Evolutionary conservation across 1,140 invertebrate species (phyloP).

Genomic region (Drosophila tani): DNA sequence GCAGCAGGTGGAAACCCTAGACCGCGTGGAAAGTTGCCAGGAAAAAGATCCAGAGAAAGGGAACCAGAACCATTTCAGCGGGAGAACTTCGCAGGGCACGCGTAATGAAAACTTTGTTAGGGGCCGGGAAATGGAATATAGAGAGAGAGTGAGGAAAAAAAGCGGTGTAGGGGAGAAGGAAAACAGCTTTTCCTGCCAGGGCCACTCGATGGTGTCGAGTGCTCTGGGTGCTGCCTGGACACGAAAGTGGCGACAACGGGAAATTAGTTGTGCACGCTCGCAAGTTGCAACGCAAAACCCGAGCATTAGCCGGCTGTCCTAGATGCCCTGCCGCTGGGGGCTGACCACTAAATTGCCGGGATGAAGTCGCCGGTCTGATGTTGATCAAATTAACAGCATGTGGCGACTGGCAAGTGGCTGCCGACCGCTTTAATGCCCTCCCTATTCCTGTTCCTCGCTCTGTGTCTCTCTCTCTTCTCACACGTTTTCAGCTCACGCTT

Average conservation of each 20-base stretch:
- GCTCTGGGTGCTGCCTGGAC: slow-evolving; percentile 24
- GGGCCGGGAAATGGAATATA: slow-evolving; percentile 33
- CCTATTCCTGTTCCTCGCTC: background rate
- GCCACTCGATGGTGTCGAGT: slow-evolving; percentile 63
- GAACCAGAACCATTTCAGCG: slow-evolving; percentile 18
- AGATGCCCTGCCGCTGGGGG: slow-evolving; percentile 45
- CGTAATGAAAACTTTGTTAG: slow-evolving; percentile 79
- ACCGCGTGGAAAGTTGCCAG: slow-evolving; percentile 17
- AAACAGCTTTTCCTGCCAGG: slow-evolving; percentile 29
- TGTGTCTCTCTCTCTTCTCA: background rate
- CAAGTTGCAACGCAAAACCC: slow-evolving; percentile 60
- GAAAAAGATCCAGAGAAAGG: slow-evolving; percentile 15
- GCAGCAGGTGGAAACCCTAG: slow-evolving; percentile 60
- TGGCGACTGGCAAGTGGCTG: slow-evolving; percentile 61
- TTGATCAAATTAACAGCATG: slow-evolving; percentile 82
- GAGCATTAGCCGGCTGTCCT: slow-evolving; percentile 54
- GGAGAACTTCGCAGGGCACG: slow-evolving; percentile 57
- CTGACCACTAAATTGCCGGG: slow-evolving; percentile 77
- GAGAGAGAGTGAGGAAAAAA: slow-evolving; percentile 21
- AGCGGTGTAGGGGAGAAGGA: slow-evolving; percentile 8
- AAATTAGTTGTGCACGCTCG: slow-evolving; percentile 75
- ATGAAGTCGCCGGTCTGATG: slow-evolving; percentile 65
- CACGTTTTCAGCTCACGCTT: slow-evolving; percentile 13
- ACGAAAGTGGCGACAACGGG: slow-evolving; percentile 70
- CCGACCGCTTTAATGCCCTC: slow-evolving; percentile 35